Evolutionary conservation across 2,797 vertebrate species (phyloP).

Genomic region (Scolopax rusticola): DNA sequence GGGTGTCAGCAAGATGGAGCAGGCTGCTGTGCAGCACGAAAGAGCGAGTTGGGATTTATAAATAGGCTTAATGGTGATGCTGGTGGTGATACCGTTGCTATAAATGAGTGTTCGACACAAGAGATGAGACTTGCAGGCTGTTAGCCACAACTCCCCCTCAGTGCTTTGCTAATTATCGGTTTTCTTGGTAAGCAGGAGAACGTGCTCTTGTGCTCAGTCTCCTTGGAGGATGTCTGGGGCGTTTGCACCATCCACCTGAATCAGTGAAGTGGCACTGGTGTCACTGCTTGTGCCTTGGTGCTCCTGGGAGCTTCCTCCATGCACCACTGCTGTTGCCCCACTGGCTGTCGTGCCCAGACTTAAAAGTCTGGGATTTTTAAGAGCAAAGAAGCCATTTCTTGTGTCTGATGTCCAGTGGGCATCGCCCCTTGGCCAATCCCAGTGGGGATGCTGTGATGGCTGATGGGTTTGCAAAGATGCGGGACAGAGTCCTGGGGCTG

Average conservation of each 20-base stretch:
- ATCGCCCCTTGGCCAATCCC: not conserved
- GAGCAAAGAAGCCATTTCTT: not conserved
- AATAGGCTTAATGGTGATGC: not conserved
- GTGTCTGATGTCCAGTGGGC: not conserved
- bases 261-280: rapidly evolving
- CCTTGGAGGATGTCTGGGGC: not conserved
- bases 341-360: not conserved
- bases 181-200: not conserved
- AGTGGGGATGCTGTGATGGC: rapidly evolving
- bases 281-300: not conserved
- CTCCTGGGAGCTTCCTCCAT: not conserved
- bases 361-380: not conserved
- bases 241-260: not conserved
- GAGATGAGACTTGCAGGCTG: not conserved
- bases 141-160: not conserved
- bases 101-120: not conserved
- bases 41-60: not conserved
- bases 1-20: not conserved
- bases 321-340: not conserved
- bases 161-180: not conserved
- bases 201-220: rapidly evolving
- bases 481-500: not conserved
- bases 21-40: not conserved
- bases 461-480: not conserved
- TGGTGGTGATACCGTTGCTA: not conserved